Evolutionary conservation across 1,140 invertebrate genomes (phyloP), one percentile per base, ranked within the genome.

Genomic region (Drosophila takahashii): DNA sequence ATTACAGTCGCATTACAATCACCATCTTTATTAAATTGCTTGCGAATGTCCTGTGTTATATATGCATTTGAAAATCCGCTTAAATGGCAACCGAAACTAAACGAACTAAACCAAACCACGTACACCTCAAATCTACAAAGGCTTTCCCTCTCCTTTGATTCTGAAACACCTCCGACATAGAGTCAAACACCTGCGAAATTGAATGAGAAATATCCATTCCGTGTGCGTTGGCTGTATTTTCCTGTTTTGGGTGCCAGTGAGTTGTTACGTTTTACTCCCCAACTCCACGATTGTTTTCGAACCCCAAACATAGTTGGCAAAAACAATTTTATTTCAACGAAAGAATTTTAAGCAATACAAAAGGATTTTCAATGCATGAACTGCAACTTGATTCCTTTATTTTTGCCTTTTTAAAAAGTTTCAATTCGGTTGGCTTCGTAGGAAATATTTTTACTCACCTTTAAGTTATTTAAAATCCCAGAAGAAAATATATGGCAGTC

Each of bases 201-300:
- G 84, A 87, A 89, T 83, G 79, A 59, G 79, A 89, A 87, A 79
- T 79, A 79, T 79, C 79, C 84, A 87, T 86, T 86, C 84, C 11
- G 72, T 66, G 77, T 66, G 73, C 34, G 54, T 47, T 74, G 61
- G 37, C 26, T 42, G 22, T 54, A 10, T 58, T 45, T 58, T 45
- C 7, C 15, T 13, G 41, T 29, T 18, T 18, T 22, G 22, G 22
- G 36, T 47, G 29, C 11, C 32, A 18, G 26, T 15, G 58, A 36
- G 62, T 60, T 65, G 57, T 56, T 56, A 27, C 50, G 64, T 41
- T 66, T 41, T 75, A 84, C 76, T 77, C 75, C 13, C 13, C 41
- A n/a, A n/a, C 39, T 45, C 15, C 18, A 11, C 47, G 15, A 54
- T 26, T 34, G 53, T 60, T 50, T 60, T 26, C 32, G 60, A 45